Percentiles rank a stretch among this genome's conserved stretches.
These are phyloP conservation scores for Lasius platythorax DNA, from an alignment of 2,888 invertebrate genomes.

Conservation along the genomic window DNA sequence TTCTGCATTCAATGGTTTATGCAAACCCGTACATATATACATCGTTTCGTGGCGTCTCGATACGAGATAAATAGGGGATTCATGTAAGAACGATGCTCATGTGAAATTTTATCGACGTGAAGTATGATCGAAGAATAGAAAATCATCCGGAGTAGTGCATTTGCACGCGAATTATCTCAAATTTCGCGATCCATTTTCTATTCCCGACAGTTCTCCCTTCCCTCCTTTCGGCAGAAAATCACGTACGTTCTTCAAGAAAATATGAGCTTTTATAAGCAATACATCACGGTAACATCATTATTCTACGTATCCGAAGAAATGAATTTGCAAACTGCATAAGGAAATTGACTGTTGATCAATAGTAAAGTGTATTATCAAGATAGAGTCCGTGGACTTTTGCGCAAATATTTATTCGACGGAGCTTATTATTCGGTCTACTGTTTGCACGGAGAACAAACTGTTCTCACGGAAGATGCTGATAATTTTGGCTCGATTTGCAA, in stretches of 20 bases:
- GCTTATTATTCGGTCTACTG: conserved; percentile 27
- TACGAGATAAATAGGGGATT: conserved; percentile 3
- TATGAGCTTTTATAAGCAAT: background rate
- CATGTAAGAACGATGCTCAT: background rate
- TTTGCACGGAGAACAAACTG: background rate
- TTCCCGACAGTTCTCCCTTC: background rate
- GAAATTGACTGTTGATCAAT: background rate
- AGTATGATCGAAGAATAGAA: background rate
- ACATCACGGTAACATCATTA: background rate
- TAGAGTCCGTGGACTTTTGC: background rate
- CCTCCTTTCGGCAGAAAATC: background rate
- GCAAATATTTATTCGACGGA: conserved; percentile 40
- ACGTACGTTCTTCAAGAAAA: background rate
- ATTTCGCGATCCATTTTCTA: background rate
- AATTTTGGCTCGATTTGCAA: conserved; percentile 48
- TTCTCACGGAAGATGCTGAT: background rate
- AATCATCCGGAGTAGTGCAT: background rate
- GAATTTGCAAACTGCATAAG: conserved; percentile 3
- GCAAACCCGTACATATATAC: background rate
- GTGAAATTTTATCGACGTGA: background rate
- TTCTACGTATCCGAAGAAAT: background rate
- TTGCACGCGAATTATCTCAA: background rate
- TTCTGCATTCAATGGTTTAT: background rate
- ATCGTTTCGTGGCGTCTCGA: background rate
- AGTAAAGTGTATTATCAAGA: conserved; percentile 10